Evolutionary conservation across 2,797 vertebrate species (phyloP).

Genomic region (Sebastes oblongus): DNA sequence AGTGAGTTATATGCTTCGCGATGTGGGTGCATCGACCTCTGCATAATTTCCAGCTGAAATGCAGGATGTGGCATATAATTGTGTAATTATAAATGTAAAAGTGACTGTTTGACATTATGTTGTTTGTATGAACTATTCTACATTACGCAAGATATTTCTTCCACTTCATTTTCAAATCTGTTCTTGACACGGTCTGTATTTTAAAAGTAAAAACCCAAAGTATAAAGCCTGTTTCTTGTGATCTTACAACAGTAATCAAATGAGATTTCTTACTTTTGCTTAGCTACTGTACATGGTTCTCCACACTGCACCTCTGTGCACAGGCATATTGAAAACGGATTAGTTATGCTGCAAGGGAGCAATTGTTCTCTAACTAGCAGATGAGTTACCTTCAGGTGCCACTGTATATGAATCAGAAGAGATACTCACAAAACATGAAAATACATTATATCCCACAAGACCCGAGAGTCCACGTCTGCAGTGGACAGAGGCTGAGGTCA

Average conservation of each 20-base stretch:
- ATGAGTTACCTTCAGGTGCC: neutral
- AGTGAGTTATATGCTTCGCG: neutral
- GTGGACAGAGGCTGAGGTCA: neutral
- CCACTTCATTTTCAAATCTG: constrained; percentile 33
- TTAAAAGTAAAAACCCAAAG: constrained; percentile 35
- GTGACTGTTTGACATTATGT: constrained; percentile 4
- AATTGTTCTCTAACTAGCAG: neutral
- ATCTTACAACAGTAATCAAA: neutral
- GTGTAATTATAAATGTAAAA: constrained; percentile 49
- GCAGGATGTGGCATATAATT: constrained; percentile 14
- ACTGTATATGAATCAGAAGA: neutral
- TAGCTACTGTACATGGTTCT: neutral
- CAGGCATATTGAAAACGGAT: constrained; percentile 17
- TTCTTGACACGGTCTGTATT: constrained; percentile 31
- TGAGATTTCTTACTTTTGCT: neutral
- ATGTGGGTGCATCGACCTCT: neutral
- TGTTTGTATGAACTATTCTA: constrained; percentile 41
- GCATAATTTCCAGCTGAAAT: constrained; percentile 11
- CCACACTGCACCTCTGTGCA: neutral
- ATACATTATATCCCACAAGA: neutral
- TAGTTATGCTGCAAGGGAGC: neutral
- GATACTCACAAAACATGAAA: neutral
- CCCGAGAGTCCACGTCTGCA: neutral
- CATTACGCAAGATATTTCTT: constrained; percentile 20
- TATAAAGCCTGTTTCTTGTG: neutral